Evolutionary conservation across 2,888 invertebrate genomes (phyloP).

Genomic region (Clostera curtula): DNA sequence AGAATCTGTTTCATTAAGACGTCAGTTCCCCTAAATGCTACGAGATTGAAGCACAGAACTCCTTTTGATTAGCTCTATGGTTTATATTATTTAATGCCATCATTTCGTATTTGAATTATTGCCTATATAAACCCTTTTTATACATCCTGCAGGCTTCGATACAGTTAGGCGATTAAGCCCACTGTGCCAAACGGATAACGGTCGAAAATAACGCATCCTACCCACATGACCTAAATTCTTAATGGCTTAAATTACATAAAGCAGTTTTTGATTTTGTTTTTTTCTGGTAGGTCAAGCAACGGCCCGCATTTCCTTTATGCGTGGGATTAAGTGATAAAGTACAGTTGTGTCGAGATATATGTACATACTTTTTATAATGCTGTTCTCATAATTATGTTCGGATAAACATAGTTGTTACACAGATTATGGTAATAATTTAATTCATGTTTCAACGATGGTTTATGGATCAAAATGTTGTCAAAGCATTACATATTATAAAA

Average conservation of each 20-base stretch:
- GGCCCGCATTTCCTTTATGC: slow-evolving; percentile 4
- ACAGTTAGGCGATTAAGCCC: slow-evolving; percentile 24
- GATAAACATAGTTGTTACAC: no score
- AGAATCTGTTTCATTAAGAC: no score
- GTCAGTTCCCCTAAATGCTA: no score
- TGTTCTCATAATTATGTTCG: neutral
- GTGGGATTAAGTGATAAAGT: neutral
- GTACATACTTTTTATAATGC: neutral
- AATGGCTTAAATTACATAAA: slow-evolving; percentile 20
- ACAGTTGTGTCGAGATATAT: neutral
- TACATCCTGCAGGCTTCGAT: slow-evolving; percentile 1
- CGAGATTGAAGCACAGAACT: no score
- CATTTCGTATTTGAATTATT: no score
- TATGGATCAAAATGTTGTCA: no score
- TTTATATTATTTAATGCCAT: no score
- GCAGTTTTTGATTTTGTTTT: slow-evolving; percentile 14
- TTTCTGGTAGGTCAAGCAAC: slow-evolving; percentile 16
- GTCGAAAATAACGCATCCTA: slow-evolving; percentile 17
- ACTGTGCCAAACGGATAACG: slow-evolving; percentile 24
- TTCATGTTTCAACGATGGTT: no score
- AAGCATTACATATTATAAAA: no score
- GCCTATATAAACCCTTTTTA: no score
- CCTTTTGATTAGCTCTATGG: no score
- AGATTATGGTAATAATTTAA: no score
- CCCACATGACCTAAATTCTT: slow-evolving; percentile 20